These are phyloP conservation scores for Sebastes hubbsi DNA, from an alignment of 2,797 vertebrate genomes.

Conservation along the genomic window DNA sequence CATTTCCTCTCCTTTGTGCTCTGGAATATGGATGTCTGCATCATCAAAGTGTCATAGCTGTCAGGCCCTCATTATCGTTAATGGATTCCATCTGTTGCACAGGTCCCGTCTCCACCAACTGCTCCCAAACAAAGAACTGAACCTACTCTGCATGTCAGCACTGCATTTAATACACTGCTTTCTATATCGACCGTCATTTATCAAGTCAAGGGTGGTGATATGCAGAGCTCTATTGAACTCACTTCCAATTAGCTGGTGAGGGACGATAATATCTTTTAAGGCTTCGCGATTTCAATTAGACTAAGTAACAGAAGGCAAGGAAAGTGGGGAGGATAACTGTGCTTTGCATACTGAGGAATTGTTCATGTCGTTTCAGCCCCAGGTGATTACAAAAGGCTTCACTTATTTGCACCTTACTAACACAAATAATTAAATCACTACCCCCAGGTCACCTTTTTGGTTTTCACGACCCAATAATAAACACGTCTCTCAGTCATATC, in stretches of 20 bases:
- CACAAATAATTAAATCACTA: slow-evolving; percentile 16
- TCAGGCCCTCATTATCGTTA: slow-evolving; percentile 78
- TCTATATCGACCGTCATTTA: slow-evolving; percentile 36
- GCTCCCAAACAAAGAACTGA: slow-evolving; percentile 64
- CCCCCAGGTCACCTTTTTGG: slow-evolving; percentile 14
- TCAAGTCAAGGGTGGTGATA: slow-evolving; percentile 33
- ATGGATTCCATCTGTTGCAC: slow-evolving; percentile 78
- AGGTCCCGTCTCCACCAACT: slow-evolving; percentile 69
- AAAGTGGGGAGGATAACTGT: slow-evolving; percentile 5
- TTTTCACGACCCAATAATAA: slow-evolving; percentile 28
- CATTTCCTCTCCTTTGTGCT: slow-evolving; percentile 81
- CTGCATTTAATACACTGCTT: slow-evolving; percentile 46
- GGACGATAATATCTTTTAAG: slow-evolving; percentile 27
- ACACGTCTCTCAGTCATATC: slow-evolving; percentile 13
- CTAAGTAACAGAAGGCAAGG: slow-evolving; percentile 22
- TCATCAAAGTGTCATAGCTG: slow-evolving; percentile 82
- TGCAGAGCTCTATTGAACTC: slow-evolving; percentile 32
- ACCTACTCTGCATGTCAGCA: slow-evolving; percentile 58
- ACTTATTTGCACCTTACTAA: slow-evolving; percentile 12
- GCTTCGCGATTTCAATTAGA: slow-evolving; percentile 30
- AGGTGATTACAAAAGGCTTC: slow-evolving; percentile 3
- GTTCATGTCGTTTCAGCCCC: background rate
- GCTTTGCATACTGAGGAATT: background rate
- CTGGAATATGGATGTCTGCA: slow-evolving; percentile 77
- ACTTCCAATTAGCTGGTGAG: slow-evolving; percentile 22